phyloP scores from a whole-genome alignment of 2,888 invertebrate genomes.

The Epiblema foenella region DNA sequence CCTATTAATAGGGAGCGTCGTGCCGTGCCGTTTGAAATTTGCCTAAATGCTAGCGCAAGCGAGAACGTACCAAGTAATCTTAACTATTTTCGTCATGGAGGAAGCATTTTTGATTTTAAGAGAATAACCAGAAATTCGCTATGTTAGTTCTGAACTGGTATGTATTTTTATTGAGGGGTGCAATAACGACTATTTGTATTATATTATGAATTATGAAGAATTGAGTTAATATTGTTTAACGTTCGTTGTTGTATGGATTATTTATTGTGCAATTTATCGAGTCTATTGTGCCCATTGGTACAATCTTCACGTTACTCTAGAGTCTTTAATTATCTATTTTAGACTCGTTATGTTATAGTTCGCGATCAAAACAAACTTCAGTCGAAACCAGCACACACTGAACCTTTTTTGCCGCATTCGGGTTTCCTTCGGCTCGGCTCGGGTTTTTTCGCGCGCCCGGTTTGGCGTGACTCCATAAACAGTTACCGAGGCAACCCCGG shows the following conservation, averaged over 20 bases:
- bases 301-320: neutral
- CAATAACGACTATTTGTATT: no score
- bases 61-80: neutral
- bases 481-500: conserved; percentile 82
- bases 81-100: no score
- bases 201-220: no score
- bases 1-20: no score
- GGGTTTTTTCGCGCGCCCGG: conserved; percentile 77
- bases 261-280: no score
- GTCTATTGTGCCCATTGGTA: neutral
- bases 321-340: neutral
- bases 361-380: conserved; percentile 29
- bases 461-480: conserved; percentile 82
- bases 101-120: no score
- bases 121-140: no score
- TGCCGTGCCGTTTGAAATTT: no score
- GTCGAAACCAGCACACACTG: conserved; percentile 31
- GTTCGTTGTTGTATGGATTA: no score
- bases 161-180: no score
- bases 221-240: no score
- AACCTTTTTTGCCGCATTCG: conserved; percentile 68
- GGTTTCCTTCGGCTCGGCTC: conserved; percentile 74
- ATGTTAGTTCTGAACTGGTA: no score
- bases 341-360: neutral
- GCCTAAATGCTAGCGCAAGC: neutral